Percentiles rank a stretch among this genome's conserved stretches.
phyloP scores from a whole-genome alignment of 2,113 vertebrate species.

The Plectropomus leopardus region DNA sequence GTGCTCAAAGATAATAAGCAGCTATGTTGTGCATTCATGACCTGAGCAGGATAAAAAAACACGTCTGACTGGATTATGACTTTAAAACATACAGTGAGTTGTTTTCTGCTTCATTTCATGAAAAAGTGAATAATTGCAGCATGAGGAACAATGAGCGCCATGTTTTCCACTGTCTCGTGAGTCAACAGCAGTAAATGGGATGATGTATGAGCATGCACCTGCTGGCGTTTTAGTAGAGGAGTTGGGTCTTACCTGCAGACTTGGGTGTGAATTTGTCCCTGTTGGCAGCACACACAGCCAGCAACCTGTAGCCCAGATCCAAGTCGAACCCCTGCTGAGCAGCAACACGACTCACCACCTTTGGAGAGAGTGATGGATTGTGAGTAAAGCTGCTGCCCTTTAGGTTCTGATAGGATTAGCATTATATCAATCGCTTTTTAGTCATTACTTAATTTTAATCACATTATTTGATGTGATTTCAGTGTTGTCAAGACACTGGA shows the following conservation, averaged over 20 bases:
- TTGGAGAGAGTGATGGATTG: conserved; percentile 14
- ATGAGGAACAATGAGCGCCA: conserved; percentile 26
- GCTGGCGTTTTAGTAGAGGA: neutral
- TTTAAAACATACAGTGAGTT: conserved; percentile 11
- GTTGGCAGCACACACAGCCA: conserved; percentile 98
- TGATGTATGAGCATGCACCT: conserved; percentile 55
- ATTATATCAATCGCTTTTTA: neutral
- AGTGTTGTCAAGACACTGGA: no score
- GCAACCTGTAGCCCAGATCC: conserved; percentile 98
- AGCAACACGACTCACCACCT: conserved; percentile 98
- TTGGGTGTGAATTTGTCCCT: conserved; percentile 99
- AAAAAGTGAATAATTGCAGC: conserved; percentile 21
- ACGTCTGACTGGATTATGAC: conserved; percentile 26
- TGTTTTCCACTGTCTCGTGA: conserved; percentile 19
- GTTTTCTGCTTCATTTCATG: conserved; percentile 7
- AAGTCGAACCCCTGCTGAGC: conserved; percentile 98
- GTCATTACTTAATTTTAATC: neutral
- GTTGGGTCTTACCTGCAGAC: conserved; percentile 93
- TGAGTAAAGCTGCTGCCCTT: conserved; percentile 6
- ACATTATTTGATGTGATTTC: no score
- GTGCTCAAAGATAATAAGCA: conserved; percentile 24
- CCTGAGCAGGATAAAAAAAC: neutral
- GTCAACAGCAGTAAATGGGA: conserved; percentile 46
- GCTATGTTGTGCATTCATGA: conserved; percentile 12
- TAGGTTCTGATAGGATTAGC: neutral